Evolutionary conservation across 2,797 vertebrate genomes (phyloP).

Genomic region (Menidia menidia): DNA sequence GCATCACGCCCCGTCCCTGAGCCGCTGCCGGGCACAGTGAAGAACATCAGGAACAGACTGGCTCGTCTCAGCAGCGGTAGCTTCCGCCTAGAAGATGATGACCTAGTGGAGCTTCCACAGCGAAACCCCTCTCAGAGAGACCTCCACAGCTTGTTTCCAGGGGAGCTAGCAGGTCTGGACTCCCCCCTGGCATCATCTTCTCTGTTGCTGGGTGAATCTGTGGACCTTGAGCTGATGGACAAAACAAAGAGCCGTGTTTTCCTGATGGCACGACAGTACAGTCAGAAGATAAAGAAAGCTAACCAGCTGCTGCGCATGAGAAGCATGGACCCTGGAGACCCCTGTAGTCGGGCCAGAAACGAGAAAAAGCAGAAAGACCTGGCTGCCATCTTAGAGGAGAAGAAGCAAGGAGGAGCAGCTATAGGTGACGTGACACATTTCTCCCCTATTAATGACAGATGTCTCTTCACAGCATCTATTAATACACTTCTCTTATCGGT

Average conservation of each 20-base stretch:
- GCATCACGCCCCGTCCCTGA: constrained; percentile 66
- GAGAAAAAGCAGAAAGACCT: constrained; percentile 89
- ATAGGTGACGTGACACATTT: constrained; percentile 85
- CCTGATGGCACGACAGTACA: constrained; percentile 97
- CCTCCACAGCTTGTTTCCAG: constrained; percentile 81
- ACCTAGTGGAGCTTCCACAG: constrained; percentile 76
- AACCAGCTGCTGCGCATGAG: constrained; percentile 96
- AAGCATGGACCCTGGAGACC: constrained; percentile 90
- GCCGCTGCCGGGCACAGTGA: constrained; percentile 81
- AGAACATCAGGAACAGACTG: constrained; percentile 82
- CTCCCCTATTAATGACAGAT: not conserved
- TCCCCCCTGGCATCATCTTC: constrained; percentile 82
- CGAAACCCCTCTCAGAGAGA: constrained; percentile 68
- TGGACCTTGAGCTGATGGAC: constrained; percentile 85
- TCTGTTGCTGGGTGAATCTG: constrained; percentile 74
- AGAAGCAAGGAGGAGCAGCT: constrained; percentile 95
- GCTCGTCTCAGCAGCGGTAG: constrained; percentile 85
- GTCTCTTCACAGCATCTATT: not conserved
- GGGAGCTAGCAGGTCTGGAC: constrained; percentile 83
- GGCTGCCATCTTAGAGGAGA: constrained; percentile 95
- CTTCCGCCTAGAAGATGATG: constrained; percentile 85
- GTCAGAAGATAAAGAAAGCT: constrained; percentile 98
- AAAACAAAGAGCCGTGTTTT: constrained; percentile 93
- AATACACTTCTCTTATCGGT: not conserved
- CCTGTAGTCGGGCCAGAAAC: constrained; percentile 79